Conservation (phyloP, 2,113 vertebrate genomes). For the Alaudala cheleensis region DNA sequence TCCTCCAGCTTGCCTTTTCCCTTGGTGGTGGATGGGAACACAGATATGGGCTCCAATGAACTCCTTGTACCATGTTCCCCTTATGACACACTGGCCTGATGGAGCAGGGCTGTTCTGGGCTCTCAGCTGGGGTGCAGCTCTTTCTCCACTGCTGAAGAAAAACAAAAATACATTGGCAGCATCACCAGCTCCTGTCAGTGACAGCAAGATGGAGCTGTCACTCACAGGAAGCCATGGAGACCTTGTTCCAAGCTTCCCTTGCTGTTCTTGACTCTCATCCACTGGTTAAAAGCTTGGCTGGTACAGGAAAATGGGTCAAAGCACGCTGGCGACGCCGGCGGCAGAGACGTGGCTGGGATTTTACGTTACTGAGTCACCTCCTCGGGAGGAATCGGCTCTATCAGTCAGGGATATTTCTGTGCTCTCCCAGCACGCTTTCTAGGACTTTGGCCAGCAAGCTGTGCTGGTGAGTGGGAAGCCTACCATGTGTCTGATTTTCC, state of each 20-base stretch:
- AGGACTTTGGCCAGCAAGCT: conserved; percentile 55
- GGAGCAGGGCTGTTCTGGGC: background rate
- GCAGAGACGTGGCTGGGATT: conserved; percentile 24
- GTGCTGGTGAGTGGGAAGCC: conserved; percentile 50
- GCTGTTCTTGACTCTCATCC: background rate
- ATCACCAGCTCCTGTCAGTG: background rate
- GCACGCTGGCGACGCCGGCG: background rate
- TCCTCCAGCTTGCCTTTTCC: background rate
- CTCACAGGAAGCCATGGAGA: background rate
- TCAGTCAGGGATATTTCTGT: conserved; percentile 1
- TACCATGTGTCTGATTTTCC: conserved; percentile 51
- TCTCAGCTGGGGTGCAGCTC: background rate
- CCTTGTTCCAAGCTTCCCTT: background rate
- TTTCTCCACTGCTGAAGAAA: background rate
- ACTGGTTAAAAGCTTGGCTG: background rate
- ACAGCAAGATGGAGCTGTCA: background rate
- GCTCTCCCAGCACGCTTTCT: conserved; percentile 51
- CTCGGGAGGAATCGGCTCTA: background rate
- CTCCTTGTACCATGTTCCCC: background rate
- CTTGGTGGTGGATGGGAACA: background rate
- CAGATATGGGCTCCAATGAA: background rate
- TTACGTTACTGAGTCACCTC: background rate
- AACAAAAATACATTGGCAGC: background rate
- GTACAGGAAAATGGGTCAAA: background rate
- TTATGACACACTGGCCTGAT: rapidly evolving